These are phyloP conservation scores for Orius insidiosus DNA, from an alignment of 1,140 invertebrate genomes.

Conservation along the genomic window DNA sequence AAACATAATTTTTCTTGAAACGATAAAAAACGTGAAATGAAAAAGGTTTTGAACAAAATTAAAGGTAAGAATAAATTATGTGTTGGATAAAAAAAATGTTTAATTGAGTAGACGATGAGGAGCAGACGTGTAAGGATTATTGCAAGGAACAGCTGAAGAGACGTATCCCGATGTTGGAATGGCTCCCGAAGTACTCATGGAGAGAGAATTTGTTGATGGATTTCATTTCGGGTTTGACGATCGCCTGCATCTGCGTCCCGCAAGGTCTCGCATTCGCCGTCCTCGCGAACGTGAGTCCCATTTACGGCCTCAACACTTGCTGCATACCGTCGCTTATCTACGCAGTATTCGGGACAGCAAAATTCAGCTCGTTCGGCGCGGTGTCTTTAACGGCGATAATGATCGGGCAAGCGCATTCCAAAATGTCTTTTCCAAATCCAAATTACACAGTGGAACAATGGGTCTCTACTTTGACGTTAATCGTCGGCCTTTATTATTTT, in stretches of 20 bases:
- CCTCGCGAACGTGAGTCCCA: slow-evolving; percentile 52
- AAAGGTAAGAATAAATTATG: no score
- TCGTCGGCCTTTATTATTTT: slow-evolving; percentile 11
- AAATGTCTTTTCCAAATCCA: no score
- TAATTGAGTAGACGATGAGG: no score
- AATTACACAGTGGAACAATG: not conserved
- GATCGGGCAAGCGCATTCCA: not conserved
- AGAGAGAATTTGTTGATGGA: slow-evolving; percentile 43
- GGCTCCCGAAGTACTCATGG: slow-evolving; percentile 52
- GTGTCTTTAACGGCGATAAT: not conserved
- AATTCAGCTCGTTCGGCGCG: not conserved
- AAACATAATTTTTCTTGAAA: no score
- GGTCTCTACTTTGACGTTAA: slow-evolving; percentile 4
- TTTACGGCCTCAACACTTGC: slow-evolving; percentile 69
- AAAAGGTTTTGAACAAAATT: no score
- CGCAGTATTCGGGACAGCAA: slow-evolving; percentile 47
- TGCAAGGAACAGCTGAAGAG: not conserved
- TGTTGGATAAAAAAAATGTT: no score
- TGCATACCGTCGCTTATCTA: slow-evolving; percentile 67
- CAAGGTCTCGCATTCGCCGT: slow-evolving; percentile 76
- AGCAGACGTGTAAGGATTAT: not conserved
- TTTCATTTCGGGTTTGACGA: slow-evolving; percentile 60
- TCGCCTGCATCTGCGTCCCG: slow-evolving; percentile 86
- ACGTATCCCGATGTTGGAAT: slow-evolving; percentile 40
- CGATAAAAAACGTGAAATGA: no score